Evolutionary conservation across 2,797 vertebrate species (phyloP).

Genomic region (Semaprochilodus insignis): DNA sequence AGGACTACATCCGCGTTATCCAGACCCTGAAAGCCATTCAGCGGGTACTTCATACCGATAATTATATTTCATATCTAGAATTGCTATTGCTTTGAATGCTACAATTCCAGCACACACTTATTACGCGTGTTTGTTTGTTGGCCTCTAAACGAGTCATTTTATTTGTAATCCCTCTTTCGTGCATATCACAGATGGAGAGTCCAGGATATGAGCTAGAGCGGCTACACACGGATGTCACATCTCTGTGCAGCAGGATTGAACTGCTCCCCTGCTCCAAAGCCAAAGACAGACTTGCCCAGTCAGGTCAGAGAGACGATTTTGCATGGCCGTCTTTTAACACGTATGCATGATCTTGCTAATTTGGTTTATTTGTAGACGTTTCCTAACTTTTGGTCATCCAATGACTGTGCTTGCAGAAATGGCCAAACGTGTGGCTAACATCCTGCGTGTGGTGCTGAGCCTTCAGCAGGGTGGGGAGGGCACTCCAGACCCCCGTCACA

Average conservation of each 20-base stretch:
- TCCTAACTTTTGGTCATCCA: neutral
- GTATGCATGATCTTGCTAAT: neutral
- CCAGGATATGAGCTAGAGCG: slow-evolving; percentile 87
- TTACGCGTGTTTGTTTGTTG: neutral
- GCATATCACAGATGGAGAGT: slow-evolving; percentile 80
- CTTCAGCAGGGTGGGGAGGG: slow-evolving; percentile 83
- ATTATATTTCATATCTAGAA: neutral
- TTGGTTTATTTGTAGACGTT: neutral
- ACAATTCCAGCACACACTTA: neutral
- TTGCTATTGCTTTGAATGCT: neutral
- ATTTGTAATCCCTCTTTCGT: neutral
- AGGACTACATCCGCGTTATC: slow-evolving; percentile 90
- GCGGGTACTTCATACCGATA: slow-evolving; percentile 74
- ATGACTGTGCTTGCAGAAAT: slow-evolving; percentile 81
- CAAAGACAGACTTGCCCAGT: slow-evolving; percentile 91
- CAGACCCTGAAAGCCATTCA: slow-evolving; percentile 87
- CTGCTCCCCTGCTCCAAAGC: slow-evolving; percentile 88
- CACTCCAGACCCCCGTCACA: slow-evolving; percentile 63
- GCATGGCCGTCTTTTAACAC: neutral
- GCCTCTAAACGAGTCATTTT: too few species aligned
- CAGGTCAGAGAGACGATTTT: slow-evolving; percentile 77
- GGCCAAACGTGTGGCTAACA: slow-evolving; percentile 93
- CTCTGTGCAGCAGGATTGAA: slow-evolving; percentile 89
- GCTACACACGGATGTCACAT: slow-evolving; percentile 88
- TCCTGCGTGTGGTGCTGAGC: slow-evolving; percentile 87